phyloP scores from a whole-genome alignment of 2,888 invertebrate genomes.

The Heteromyza rotundicornis region DNA sequence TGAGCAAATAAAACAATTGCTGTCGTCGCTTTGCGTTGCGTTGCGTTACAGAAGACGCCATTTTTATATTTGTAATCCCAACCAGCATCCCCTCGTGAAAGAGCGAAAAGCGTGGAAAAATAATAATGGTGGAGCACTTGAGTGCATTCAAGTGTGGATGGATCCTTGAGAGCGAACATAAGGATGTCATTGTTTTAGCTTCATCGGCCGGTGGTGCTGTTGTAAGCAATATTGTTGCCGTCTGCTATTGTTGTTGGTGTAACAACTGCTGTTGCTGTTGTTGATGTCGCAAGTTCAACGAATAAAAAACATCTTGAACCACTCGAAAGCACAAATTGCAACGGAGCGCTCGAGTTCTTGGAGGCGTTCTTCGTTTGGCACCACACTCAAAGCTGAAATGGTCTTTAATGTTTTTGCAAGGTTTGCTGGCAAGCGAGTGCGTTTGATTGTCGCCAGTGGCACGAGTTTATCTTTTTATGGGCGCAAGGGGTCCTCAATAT shows the following conservation, averaged over 20 bases:
- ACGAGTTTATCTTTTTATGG: background rate
- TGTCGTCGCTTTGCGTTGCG: constrained; percentile 16
- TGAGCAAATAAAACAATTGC: constrained; percentile 35
- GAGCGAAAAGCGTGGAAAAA: constrained; percentile 16
- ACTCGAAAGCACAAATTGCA: constrained; percentile 13
- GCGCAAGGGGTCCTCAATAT: constrained; percentile 10
- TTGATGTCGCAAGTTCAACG: constrained; percentile 18
- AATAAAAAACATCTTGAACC: constrained; percentile 22
- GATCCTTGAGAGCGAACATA: constrained; percentile 31
- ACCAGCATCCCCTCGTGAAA: too few relatives aligned
- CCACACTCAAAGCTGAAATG: background rate
- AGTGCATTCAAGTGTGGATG: constrained; percentile 44
- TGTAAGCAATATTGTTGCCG: background rate
- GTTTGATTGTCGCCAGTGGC: constrained; percentile 21
- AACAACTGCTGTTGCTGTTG: constrained; percentile 14
- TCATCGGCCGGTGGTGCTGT: constrained; percentile 16
- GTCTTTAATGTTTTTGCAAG: constrained; percentile 5
- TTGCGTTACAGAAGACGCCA: too few relatives aligned
- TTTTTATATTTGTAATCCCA: constrained; percentile 41
- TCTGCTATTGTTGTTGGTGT: constrained; percentile 12
- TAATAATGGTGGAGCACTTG: constrained; percentile 37
- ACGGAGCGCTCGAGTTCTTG: background rate
- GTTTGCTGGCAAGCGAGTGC: constrained; percentile 1
- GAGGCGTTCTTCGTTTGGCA: background rate
- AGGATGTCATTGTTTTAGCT: constrained; percentile 33